These are phyloP conservation scores for Tympanuchus pallidicinctus DNA, from an alignment of 2,113 vertebrate genomes.

Conservation along the genomic window DNA sequence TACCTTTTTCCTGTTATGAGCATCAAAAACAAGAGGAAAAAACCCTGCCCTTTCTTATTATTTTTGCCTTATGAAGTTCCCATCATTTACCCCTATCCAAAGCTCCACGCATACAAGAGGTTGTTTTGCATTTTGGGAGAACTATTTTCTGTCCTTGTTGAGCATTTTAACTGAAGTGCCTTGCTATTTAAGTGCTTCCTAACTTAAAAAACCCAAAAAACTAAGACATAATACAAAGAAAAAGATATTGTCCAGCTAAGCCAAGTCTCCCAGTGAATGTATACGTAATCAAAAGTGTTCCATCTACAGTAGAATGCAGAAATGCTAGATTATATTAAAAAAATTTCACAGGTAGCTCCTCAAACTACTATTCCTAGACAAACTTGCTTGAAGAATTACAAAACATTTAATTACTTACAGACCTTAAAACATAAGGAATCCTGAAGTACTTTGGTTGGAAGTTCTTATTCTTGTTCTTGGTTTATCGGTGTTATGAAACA, in stretches of 20 bases:
- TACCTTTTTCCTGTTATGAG: neutral
- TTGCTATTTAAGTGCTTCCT: neutral
- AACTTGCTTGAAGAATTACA: neutral
- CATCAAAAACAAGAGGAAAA: neutral
- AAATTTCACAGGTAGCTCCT: neutral
- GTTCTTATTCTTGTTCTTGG: neutral
- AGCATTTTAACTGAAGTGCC: neutral
- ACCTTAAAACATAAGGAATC: neutral
- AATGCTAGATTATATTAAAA: neutral
- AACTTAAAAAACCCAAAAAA: neutral
- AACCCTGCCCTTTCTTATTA: neutral
- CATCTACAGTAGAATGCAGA: neutral
- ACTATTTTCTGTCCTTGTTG: neutral
- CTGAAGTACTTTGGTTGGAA: neutral
- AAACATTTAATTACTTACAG: neutral
- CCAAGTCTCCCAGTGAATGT: neutral
- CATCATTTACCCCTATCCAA: neutral
- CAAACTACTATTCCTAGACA: neutral
- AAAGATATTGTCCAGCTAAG: neutral
- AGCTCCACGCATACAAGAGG: neutral
- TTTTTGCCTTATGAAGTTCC: neutral
- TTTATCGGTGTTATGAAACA: neutral
- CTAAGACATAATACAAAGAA: neutral
- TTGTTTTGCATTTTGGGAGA: neutral
- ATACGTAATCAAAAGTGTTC: neutral